These are phyloP conservation scores for Arenaria interpres DNA, from an alignment of 2,113 vertebrate species.

Conservation along the genomic window DNA sequence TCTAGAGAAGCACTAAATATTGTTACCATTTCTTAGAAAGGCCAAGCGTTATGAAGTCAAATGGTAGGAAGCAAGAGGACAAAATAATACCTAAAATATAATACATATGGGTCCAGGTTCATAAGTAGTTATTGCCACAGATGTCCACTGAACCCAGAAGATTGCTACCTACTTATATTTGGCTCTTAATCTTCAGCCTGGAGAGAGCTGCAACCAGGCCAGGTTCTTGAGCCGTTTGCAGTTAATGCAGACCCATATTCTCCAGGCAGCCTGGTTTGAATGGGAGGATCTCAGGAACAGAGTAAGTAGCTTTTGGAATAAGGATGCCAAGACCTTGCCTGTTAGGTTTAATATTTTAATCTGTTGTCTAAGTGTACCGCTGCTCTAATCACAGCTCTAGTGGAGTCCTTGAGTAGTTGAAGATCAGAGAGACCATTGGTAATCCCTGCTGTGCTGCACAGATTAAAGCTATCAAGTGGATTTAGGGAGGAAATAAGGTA, in stretches of 20 bases:
- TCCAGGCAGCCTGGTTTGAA: neutral
- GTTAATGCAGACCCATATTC: accelerated
- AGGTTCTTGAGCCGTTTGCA: neutral
- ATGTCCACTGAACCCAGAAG: neutral
- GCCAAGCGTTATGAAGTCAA: neutral
- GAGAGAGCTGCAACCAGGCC: neutral
- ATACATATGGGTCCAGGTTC: accelerated
- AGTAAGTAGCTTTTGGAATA: neutral
- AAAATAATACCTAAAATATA: neutral
- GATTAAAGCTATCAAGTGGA: neutral
- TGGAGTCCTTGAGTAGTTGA: neutral
- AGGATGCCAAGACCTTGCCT: neutral
- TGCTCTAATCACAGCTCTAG: neutral
- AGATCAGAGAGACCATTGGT: neutral
- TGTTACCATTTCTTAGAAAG: neutral
- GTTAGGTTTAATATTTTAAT: neutral
- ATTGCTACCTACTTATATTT: neutral
- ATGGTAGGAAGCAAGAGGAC: neutral
- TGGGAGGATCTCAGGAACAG: neutral
- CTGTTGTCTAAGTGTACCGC: neutral
- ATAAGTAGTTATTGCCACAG: neutral
- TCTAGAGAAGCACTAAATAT: neutral
- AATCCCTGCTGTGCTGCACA: neutral
- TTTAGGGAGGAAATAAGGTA: neutral
- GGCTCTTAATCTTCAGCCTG: neutral